Evolutionary conservation across 92 coral and sea anemone species (phyloP).

Genomic region (Plumapathes pennacea): DNA sequence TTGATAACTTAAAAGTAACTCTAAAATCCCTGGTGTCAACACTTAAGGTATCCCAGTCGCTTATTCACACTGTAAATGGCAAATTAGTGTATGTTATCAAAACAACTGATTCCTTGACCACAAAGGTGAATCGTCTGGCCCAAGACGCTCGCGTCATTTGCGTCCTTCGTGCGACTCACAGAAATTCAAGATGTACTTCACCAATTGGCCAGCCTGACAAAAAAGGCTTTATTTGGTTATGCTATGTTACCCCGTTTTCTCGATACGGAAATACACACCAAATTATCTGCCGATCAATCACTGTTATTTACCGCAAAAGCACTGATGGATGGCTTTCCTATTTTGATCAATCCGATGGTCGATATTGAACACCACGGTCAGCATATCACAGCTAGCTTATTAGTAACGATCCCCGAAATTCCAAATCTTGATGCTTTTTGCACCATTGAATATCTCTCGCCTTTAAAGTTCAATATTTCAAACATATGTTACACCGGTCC

Average conservation of each 20-base stretch:
- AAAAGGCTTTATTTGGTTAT: conserved; percentile 14
- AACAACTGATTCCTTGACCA: conserved; percentile 5
- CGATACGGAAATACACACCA: conserved; percentile 4
- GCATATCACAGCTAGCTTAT: conserved; percentile 7
- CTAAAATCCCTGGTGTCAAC: conserved; percentile 5
- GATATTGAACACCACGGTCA: conserved; percentile 33
- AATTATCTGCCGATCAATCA: conserved; percentile 2
- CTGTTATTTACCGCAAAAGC: conserved; percentile 18
- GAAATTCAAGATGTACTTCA: conserved; percentile 27
- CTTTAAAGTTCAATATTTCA: conserved; percentile 42
- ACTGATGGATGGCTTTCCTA: conserved; percentile 27
- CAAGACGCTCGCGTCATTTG: neutral
- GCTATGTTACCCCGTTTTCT: conserved; percentile 21
- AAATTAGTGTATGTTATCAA: conserved; percentile 8
- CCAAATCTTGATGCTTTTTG: conserved; percentile 21
- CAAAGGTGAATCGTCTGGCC: conserved; percentile 7
- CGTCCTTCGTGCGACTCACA: conserved; percentile 7
- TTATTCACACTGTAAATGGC: conserved; percentile 1
- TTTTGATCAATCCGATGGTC: conserved; percentile 26
- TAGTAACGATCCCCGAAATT: conserved; percentile 24
- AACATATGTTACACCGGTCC: conserved; percentile 45
- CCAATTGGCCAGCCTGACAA: conserved; percentile 14
- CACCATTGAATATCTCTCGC: conserved; percentile 33
- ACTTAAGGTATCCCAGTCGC: conserved; percentile 5
- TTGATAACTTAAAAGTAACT: conserved; percentile 13